Evolutionary conservation across 2,113 vertebrate genomes (phyloP).

Genomic region (Rhabdornis inornatus): DNA sequence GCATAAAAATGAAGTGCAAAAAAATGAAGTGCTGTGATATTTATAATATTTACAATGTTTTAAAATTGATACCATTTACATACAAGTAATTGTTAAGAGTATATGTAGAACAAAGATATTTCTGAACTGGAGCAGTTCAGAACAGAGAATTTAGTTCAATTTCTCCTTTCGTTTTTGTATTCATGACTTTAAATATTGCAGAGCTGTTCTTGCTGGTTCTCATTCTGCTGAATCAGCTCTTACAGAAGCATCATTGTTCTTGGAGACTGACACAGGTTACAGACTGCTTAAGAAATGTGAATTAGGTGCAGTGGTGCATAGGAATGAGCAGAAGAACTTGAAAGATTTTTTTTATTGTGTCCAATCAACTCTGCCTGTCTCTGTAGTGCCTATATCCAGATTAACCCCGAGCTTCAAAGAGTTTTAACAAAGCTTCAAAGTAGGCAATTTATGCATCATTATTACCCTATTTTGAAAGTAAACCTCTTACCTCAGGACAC

Average conservation of each 20-base stretch:
- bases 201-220: background rate
- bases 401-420: constrained; percentile 30
- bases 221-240: constrained; percentile 36
- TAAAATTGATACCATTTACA: background rate
- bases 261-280: constrained; percentile 30
- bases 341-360: background rate
- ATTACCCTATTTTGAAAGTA: background rate
- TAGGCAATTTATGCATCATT: background rate
- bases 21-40: background rate
- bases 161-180: background rate
- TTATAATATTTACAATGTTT: background rate
- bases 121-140: background rate
- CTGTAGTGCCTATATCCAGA: background rate
- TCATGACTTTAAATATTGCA: background rate
- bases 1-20: background rate
- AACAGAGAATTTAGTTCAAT: background rate
- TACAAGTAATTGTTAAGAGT: background rate
- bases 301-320: background rate
- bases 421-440: constrained; percentile 32
- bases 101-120: background rate
- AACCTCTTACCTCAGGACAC: background rate
- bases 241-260: background rate
- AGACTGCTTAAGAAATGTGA: constrained; percentile 17
- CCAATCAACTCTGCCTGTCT: background rate
- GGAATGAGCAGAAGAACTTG: background rate